Base-by-base conservation (phyloP, 2,113 vertebrate genomes). In the Elephantulus edwardii region DNA sequence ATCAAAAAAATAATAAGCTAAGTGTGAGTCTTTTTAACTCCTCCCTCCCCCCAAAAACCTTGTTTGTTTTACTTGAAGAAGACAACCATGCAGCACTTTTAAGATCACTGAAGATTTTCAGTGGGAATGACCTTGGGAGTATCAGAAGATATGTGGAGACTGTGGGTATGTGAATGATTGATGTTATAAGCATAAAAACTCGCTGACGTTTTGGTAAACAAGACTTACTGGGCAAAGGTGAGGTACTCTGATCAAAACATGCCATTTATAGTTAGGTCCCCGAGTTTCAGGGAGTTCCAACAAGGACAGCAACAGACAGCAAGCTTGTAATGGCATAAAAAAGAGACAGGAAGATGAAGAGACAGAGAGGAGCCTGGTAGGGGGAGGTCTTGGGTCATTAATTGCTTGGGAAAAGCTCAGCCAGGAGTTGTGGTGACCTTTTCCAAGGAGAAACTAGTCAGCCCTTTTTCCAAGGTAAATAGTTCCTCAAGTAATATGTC, bases 341-440 rank as follows among this genome's bases (percentile, higher is more conserved):
- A 52, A 44, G 79, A 89, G 40, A 71, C 0, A 28, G 77, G 91
- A 86, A 84, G 84, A 68, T 64, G 7, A 38, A 76, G 48, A 56
- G 40, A 83, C 40, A 66, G 74, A 83, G 79, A 48, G 35, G 58
- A 87, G 64, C n/a, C 19, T 71, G 30, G 5, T 33, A 16, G 54
- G 35, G 48, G 74, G 35, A 16, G 40, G 22, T 46, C 40, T 72
- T 13, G 17, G 83, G 86, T 64, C 87, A 85, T 30, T 46, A 28
- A 56, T 7, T 74, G 82, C 68, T 86, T 77, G 81, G 33, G 82
- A 91, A 91, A 93, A 83, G n/a, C 48, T 83, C 54, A 89, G 78
- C 72, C 60, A 46, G 56, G 28, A 35, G 22, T 26, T 77, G 44
- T 26, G 66, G 76, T 42, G 33, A 54, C 52, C 46, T 91, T 83